phyloP scores from a whole-genome alignment of 1,140 invertebrate species.

The Lepidurus arcticus region DNA sequence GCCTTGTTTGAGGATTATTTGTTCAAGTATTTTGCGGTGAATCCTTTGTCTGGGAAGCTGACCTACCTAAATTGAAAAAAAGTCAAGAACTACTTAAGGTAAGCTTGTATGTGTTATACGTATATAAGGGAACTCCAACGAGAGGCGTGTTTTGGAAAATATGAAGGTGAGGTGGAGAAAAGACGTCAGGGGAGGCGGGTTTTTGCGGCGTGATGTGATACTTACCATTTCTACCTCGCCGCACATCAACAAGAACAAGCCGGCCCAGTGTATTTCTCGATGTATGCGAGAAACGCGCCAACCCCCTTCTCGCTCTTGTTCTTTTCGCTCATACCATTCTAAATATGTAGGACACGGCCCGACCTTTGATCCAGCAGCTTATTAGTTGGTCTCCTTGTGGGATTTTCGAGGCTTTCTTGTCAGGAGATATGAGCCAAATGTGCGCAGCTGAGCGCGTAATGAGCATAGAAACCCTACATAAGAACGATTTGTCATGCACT shows the following conservation, averaged over 20 bases:
- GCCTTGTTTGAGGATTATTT: too few relatives aligned
- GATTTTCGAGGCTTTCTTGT: not conserved
- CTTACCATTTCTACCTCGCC: slow-evolving; percentile 17
- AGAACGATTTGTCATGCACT: slow-evolving; percentile 4
- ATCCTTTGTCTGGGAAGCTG: too few relatives aligned
- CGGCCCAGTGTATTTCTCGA: not conserved
- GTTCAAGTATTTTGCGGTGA: too few relatives aligned
- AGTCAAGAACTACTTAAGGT: not conserved
- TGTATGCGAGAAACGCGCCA: not conserved
- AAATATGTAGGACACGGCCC: not conserved
- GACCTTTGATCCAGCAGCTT: not conserved
- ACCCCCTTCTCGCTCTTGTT: not conserved
- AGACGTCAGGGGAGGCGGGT: not conserved
- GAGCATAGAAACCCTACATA: not conserved
- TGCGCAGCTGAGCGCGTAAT: not conserved
- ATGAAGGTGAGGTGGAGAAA: not conserved
- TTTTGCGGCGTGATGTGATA: not conserved
- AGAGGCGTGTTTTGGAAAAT: too few relatives aligned
- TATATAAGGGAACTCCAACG: too few relatives aligned
- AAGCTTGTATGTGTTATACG: not conserved
- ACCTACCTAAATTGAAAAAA: too few relatives aligned
- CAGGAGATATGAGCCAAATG: not conserved
- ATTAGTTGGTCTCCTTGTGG: not conserved
- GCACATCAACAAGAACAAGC: not conserved
- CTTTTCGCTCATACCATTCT: not conserved